Evolutionary conservation across 2,888 invertebrate species (phyloP), one percentile per base, ranked within the genome.

Genomic region (Choristoneura rosaceana): DNA sequence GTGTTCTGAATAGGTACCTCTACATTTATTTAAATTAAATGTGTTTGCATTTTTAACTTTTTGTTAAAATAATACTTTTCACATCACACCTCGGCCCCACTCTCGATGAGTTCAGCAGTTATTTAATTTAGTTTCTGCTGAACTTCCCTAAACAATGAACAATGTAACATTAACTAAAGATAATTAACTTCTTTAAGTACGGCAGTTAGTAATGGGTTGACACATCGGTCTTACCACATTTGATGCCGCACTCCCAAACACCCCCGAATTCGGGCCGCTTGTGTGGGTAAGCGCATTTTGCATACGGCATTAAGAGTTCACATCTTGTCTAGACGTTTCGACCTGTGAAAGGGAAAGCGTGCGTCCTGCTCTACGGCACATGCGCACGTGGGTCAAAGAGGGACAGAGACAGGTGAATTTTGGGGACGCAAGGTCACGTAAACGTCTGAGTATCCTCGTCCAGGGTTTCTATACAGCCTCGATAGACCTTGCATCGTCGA

Each of bases 241-340:
- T 55, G 25, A 25, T 12, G 4, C 1, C 25, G 25, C 25, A 12
- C 55, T 55, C 55, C 17, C 25, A 55, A 25, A 55, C 50, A 52
- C 50, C 55, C 55, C 25, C 55, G 12, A 55, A 25, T 25, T 25
- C 7, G 3, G 50, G 8, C 7, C 55, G 25, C 12, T 10, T 25
- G 52, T 55, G 17, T 55, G 25, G 10, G 17, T 25, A 50, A 47
- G 55, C 58, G 67, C 67, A 38, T 71, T 67, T 71, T 67, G 67
- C 67, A 71, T 71, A 58, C 58, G 58, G 33, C 88, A 83, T 88
- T 92, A 89, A 92, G 90, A 92, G 93, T 92, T 93, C 93, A 92
- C 85, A 85, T 82, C 85, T 84, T 87, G 93, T 94, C 93, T 93
- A 94, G 93, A 94, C 93, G 85, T 81, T 92, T 93, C 93, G 93